phyloP scores from a whole-genome alignment of 2,797 vertebrate species.

The Enoplosus armatus region DNA sequence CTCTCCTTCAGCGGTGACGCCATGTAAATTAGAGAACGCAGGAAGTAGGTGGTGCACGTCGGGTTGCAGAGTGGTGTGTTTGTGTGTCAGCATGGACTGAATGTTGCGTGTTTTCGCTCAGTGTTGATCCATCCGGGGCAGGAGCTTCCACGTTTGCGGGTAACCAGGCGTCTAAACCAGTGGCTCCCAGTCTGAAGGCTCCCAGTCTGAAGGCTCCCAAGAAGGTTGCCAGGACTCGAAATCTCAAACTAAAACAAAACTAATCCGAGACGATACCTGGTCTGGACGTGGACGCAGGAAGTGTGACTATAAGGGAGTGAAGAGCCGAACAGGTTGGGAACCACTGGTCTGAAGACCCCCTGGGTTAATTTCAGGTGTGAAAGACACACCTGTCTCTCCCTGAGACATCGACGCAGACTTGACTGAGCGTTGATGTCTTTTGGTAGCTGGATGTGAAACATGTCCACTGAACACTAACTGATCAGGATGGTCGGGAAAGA shows the following conservation, averaged over 20 bases:
- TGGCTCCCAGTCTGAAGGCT: not conserved
- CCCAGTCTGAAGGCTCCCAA: not conserved
- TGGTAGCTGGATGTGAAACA: not conserved
- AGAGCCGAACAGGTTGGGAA: not conserved
- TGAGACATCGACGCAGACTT: not conserved
- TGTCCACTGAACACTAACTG: slow-evolving; percentile 18
- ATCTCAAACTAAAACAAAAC: too few relatives aligned
- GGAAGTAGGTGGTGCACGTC: slow-evolving; percentile 7
- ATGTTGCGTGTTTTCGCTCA: slow-evolving; percentile 7
- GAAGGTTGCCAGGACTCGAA: not conserved
- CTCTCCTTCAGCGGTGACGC: slow-evolving; percentile 39
- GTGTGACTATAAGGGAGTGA: too few relatives aligned
- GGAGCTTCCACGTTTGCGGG: not conserved
- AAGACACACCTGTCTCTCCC: not conserved
- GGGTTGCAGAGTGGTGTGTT: not conserved
- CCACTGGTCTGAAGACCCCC: slow-evolving; percentile 14
- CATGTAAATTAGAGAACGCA: slow-evolving; percentile 43
- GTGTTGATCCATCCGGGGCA: not conserved
- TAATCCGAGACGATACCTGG: too few relatives aligned
- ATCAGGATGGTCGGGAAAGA: not conserved
- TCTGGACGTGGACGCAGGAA: too few relatives aligned
- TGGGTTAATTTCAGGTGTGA: slow-evolving; percentile 16
- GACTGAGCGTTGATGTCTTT: not conserved
- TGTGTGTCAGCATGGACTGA: not conserved
- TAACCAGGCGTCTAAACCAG: not conserved